phyloP scores from a whole-genome alignment of 2,888 invertebrate species.

The Orthosia cruda region DNA sequence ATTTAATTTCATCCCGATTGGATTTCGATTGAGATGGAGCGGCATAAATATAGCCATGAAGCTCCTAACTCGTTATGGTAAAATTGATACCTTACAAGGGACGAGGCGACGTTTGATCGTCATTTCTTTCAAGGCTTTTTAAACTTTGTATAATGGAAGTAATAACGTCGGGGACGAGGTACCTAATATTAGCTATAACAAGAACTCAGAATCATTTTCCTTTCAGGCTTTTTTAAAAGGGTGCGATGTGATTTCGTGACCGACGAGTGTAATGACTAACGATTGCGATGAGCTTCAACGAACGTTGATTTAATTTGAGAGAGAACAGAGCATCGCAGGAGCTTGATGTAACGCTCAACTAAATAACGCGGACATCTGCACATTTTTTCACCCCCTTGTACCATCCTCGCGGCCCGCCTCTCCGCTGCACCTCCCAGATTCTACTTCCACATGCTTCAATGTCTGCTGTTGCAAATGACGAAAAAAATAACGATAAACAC shows the following conservation, averaged over 20 bases:
- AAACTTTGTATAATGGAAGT: constrained; percentile 62
- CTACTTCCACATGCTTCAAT: constrained; percentile 87
- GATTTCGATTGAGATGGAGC: constrained; percentile 71
- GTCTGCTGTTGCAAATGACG: constrained; percentile 85
- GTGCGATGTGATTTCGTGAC: constrained; percentile 69
- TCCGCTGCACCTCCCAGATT: constrained; percentile 78
- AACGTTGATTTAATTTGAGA: constrained; percentile 85
- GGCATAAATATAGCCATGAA: constrained; percentile 72
- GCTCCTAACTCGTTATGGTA: constrained; percentile 71
- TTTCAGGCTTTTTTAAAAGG: constrained; percentile 58
- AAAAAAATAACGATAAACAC: constrained; percentile 85
- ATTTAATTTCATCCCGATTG: constrained; percentile 74
- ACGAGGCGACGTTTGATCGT: constrained; percentile 65
- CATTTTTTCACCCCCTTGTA: constrained; percentile 49
- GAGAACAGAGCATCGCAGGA: constrained; percentile 73
- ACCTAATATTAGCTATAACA: constrained; percentile 50
- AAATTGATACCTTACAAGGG: constrained; percentile 73
- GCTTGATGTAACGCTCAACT: constrained; percentile 86
- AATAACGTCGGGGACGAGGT: constrained; percentile 54
- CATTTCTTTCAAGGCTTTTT: constrained; percentile 67
- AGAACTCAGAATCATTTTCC: constrained; percentile 53
- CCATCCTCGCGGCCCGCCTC: constrained; percentile 50
- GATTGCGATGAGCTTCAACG: constrained; percentile 79
- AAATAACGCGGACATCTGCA: constrained; percentile 83
- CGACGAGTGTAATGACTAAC: constrained; percentile 73